phyloP scores from a whole-genome alignment of 2,888 invertebrate genomes.

The Phaedon cochleariae region DNA sequence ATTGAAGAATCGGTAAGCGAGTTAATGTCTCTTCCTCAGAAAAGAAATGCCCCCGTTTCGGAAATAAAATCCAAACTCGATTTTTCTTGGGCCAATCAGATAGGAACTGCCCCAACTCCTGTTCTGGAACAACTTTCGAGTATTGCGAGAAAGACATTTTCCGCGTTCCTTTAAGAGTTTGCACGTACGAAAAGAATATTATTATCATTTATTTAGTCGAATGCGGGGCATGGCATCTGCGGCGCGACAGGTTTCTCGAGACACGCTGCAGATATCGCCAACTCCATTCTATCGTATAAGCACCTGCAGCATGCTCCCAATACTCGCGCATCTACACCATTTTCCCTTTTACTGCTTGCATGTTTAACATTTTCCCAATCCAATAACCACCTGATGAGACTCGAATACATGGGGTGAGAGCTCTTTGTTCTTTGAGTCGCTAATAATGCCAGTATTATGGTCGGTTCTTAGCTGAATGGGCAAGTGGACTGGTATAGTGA shows the following conservation, averaged over 20 bases:
- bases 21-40: too few species aligned
- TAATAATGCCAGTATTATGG: too few species aligned
- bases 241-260: slow-evolving; percentile 58
- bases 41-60: too few species aligned
- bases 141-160: neutral
- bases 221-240: slow-evolving; percentile 42
- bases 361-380: slow-evolving; percentile 24
- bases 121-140: neutral
- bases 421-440: too few species aligned
- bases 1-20: too few species aligned
- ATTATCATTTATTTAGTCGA: slow-evolving; percentile 21
- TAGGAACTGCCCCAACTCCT: neutral
- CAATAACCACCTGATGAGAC: slow-evolving; percentile 33
- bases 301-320: slow-evolving; percentile 45
- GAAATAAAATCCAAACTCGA: neutral
- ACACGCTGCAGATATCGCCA: slow-evolving; percentile 56
- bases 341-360: slow-evolving; percentile 25
- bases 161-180: neutral
- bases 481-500: too few species aligned
- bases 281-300: slow-evolving; percentile 42
- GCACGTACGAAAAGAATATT: slow-evolving; percentile 6
- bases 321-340: slow-evolving; percentile 21
- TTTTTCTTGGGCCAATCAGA: neutral
- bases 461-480: too few species aligned
- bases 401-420: neutral